Percentiles rank a stretch among this genome's conserved stretches.
These are phyloP conservation scores for Ganaspis brasiliensis DNA, from an alignment of 2,888 invertebrate genomes.

Conservation along the genomic window DNA sequence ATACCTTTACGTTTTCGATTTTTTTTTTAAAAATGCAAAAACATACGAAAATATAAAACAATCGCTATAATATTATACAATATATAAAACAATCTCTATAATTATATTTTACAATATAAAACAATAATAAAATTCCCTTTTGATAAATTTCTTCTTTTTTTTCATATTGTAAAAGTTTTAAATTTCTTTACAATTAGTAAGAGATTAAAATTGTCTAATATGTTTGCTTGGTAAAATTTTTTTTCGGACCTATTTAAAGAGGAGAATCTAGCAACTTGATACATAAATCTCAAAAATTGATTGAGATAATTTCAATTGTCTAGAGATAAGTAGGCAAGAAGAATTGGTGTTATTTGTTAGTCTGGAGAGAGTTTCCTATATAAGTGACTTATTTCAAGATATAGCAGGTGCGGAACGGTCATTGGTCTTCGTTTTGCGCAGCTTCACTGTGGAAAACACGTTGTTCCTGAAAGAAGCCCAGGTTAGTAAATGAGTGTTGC, in stretches of 20 bases:
- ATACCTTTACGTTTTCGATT: background rate
- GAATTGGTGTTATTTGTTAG: slow-evolving; percentile 21
- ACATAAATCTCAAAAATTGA: no score
- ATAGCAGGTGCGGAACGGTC: slow-evolving; percentile 90
- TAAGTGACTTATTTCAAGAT: slow-evolving; percentile 71
- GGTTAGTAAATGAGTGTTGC: slow-evolving; percentile 57
- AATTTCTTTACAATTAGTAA: no score
- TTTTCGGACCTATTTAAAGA: no score
- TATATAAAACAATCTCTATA: no score
- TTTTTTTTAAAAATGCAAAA: background rate
- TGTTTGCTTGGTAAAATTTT: no score
- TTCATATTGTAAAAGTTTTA: no score
- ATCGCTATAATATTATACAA: no score
- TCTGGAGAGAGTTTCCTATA: slow-evolving; percentile 39
- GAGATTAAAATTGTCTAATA: no score
- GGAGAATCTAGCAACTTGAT: no score
- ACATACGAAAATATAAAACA: background rate
- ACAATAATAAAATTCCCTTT: no score
- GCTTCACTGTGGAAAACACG: slow-evolving; percentile 94
- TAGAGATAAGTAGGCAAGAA: slow-evolving; percentile 13
- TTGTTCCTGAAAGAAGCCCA: slow-evolving; percentile 86
- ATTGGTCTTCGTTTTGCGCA: slow-evolving; percentile 93
- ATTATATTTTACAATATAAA: no score
- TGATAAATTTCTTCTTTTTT: no score
- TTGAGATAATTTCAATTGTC: background rate